These are phyloP conservation scores for Anoplophora glabripennis DNA, from an alignment of 1,140 invertebrate genomes.

Conservation along the genomic window DNA sequence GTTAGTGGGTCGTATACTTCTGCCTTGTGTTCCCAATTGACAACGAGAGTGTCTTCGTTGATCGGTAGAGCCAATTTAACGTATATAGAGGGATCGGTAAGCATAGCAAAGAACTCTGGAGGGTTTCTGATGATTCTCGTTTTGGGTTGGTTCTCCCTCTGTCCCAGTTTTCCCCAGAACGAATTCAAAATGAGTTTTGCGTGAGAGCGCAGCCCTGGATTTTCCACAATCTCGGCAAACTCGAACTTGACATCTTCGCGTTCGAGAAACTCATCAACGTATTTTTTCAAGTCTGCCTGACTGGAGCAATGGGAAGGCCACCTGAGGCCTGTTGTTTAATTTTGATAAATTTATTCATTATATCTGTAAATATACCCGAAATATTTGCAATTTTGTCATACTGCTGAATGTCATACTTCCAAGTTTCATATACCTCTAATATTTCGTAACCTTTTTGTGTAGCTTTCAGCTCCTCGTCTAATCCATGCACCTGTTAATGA, in stretches of 20 bases:
- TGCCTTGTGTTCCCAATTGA: constrained; percentile 9
- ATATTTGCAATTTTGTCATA: not conserved
- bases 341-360: constrained; percentile 40
- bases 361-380: constrained; percentile 37
- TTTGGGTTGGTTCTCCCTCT: constrained; percentile 28
- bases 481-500: constrained; percentile 47
- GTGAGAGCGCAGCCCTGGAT: constrained; percentile 41
- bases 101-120: constrained; percentile 9
- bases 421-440: constrained; percentile 15
- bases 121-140: constrained; percentile 14
- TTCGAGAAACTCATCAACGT: constrained; percentile 32
- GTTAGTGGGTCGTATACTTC: not conserved
- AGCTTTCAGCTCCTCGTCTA: constrained; percentile 45
- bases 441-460: constrained; percentile 23
- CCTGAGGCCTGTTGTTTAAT: constrained; percentile 42
- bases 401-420: constrained; percentile 4
- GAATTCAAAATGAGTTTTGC: constrained; percentile 45
- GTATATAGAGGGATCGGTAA: no score
- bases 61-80: no score
- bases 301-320: constrained; percentile 38
- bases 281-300: constrained; percentile 27
- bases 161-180: no score
- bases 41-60: constrained; percentile 3
- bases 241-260: constrained; percentile 47
- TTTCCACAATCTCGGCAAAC: constrained; percentile 40